Evolutionary conservation across 2,797 vertebrate genomes (phyloP), one percentile per base, ranked within the genome.

Genomic region (Gambusia yucatana): DNA sequence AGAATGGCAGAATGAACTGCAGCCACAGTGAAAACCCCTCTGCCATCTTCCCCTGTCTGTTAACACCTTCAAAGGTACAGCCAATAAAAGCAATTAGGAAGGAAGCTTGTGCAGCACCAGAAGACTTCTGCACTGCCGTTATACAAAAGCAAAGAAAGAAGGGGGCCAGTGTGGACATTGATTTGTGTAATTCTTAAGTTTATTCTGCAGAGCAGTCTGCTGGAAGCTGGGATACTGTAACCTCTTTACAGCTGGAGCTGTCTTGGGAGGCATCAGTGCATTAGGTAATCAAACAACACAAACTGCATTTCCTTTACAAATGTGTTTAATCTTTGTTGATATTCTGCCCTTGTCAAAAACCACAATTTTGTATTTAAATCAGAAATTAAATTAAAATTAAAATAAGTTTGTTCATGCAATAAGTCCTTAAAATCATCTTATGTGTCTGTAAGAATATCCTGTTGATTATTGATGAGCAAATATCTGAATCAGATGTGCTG

Each of bases 1-100:
- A 70, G 48, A 55, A 17, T 11, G 28, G 48, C 30, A 43, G 22
- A 43, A 16, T 13, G 6, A 70, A 41, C 36, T 70, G 36, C 47
- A 57, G 33, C 30, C 4, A 22, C 22, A 52, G 3, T 52, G 25
- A n/a, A 48, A 63, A 20, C 7, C 5, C 6, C 55, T 10, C 73
- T 30, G 16, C 30, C 33, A 6, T 52, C 67, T 59, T 11, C n/a
- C 4, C 36, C 65, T 9, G 30, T 3, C 30, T n/a, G 44, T 48
- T 25, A 46, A 39, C 46, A 69, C 63, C 47, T 70, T 48, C 67
- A 59, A 22, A 77, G 76, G 69, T 63, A 13, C 43, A 61, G 44
- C 52, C 22, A 78, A 48, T 39, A 3, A 61, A 48, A 16, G 43
- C 30, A 36, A 78, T 48, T 48, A 59, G 30, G 41, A 25, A 25